Evolutionary conservation across 1,140 invertebrate genomes (phyloP).

Genomic region (Caenorhabditis remanei): DNA sequence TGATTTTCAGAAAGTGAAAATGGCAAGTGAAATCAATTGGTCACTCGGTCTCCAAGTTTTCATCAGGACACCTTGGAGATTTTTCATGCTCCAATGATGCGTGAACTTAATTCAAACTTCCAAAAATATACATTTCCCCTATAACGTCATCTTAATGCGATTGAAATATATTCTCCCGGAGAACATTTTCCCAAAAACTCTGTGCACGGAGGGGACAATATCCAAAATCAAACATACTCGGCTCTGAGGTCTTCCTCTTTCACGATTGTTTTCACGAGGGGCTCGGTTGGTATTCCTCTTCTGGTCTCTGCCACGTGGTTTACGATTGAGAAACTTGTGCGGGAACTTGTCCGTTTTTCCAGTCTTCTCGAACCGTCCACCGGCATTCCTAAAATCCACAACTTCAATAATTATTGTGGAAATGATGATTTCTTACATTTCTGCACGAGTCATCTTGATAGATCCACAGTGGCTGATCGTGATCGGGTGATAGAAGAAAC

Average conservation of each 20-base stretch:
- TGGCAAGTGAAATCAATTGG: neutral
- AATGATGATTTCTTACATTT: neutral
- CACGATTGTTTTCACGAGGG: too few species aligned
- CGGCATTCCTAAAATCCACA: too few species aligned
- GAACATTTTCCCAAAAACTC: too few species aligned
- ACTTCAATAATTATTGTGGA: too few species aligned
- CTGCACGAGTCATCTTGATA: neutral
- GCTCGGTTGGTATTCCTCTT: neutral
- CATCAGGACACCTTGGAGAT: neutral
- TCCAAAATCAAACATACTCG: too few species aligned
- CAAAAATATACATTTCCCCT: slow-evolving; percentile 9
- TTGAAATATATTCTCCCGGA: too few species aligned
- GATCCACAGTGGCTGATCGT: neutral
- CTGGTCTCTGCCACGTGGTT: neutral
- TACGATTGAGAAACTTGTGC: neutral
- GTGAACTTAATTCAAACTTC: neutral
- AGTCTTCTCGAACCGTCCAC: neutral
- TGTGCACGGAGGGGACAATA: too few species aligned
- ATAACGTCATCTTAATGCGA: neutral
- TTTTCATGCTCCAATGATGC: neutral
- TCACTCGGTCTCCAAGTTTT: too few species aligned
- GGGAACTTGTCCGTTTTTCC: neutral
- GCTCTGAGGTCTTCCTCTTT: too few species aligned
- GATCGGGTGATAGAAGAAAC: neutral
- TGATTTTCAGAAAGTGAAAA: too few species aligned